Percentiles rank a stretch among this genome's conserved stretches.
Conservation (phyloP, 2,113 vertebrate species). For the Pholis gunnellus region DNA sequence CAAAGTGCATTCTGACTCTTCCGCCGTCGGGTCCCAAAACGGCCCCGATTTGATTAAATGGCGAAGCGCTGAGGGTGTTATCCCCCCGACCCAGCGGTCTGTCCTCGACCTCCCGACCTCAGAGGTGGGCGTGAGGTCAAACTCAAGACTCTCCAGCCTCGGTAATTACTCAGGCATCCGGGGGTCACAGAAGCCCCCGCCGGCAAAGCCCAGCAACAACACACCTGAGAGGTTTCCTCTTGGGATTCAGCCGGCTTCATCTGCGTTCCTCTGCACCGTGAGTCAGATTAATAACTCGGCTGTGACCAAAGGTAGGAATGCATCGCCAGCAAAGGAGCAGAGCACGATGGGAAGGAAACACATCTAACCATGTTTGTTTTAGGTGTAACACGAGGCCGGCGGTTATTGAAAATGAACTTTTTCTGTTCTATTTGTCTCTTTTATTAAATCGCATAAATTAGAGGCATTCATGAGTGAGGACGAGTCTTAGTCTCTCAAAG, state of each 20-base stretch:
- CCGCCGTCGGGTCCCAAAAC: not conserved
- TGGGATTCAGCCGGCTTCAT: conserved; percentile 5
- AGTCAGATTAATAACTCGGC: not conserved
- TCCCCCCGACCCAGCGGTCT: not conserved
- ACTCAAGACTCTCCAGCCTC: conserved; percentile 17
- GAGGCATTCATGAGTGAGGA: not conserved
- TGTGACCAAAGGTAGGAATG: conserved; percentile 32
- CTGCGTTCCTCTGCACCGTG: not conserved
- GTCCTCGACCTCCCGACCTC: conserved; percentile 46
- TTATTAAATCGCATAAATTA: not conserved
- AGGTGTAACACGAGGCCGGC: not conserved
- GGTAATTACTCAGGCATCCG: conserved; percentile 64
- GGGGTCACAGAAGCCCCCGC: conserved; percentile 35
- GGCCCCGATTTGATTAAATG: not conserved
- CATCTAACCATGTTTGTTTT: not conserved
- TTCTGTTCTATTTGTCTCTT: not conserved
- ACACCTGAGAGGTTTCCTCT: conserved; percentile 36
- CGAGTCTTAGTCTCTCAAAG: not conserved
- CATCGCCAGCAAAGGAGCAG: not conserved
- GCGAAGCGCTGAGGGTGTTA: not conserved
- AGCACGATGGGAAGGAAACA: not conserved
- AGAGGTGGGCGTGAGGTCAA: conserved; percentile 44
- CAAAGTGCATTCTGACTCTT: conserved; percentile 2
- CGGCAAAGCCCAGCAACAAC: conserved; percentile 37
- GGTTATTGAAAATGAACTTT: not conserved